Conservation (phyloP, 1,140 invertebrate species). For the Euwallacea similis region DNA sequence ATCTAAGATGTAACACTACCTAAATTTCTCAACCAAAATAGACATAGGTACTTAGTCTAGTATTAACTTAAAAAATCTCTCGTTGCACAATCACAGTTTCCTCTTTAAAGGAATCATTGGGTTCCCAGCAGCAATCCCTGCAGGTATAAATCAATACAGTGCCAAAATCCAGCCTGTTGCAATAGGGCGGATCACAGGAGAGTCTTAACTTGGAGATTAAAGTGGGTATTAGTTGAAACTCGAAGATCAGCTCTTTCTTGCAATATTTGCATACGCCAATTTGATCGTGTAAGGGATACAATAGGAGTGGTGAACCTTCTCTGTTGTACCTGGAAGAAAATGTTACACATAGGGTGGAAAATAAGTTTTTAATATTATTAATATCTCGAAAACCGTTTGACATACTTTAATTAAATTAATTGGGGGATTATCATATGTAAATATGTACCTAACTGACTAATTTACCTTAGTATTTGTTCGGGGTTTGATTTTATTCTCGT, state of each 20-base stretch:
- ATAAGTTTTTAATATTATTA: too few species aligned
- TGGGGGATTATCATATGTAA: not conserved
- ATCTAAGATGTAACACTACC: too few species aligned
- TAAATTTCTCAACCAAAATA: too few species aligned
- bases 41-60: too few species aligned
- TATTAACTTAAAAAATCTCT: conserved; percentile 57
- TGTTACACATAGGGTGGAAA: not conserved
- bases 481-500: conserved; percentile 74
- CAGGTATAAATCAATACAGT: conserved; percentile 82
- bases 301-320: conserved; percentile 64
- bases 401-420: not conserved
- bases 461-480: conserved; percentile 73
- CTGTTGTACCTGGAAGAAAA: conserved; percentile 65
- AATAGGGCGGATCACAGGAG: conserved; percentile 53
- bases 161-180: conserved; percentile 71
- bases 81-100: conserved; percentile 77
- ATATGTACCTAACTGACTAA: not conserved
- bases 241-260: conserved; percentile 70
- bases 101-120: conserved; percentile 65
- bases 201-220: conserved; percentile 71
- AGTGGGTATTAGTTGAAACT: conserved; percentile 79
- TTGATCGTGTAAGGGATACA: conserved; percentile 62
- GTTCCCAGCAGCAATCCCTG: conserved; percentile 78
- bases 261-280: conserved; percentile 70
- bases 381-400: not conserved